Evolutionary conservation across 2,113 vertebrate genomes (phyloP), one percentile per base, ranked within the genome.

Genomic region (Nothoprocta pentlandii): DNA sequence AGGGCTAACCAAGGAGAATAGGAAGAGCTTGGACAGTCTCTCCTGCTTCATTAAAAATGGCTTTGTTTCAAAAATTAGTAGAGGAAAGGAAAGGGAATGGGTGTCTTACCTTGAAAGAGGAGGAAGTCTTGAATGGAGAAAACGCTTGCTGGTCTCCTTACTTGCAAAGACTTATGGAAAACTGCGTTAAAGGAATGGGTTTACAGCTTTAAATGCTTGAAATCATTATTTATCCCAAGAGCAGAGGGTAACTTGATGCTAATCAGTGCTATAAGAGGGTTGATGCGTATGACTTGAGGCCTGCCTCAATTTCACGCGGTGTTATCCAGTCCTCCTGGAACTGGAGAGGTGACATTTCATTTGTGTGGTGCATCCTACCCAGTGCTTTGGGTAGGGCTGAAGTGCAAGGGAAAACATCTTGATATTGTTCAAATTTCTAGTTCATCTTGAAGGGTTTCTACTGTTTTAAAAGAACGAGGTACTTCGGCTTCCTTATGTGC

Each of bases 221-320:
- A 66, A 59, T 80, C 23, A 59, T 1, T 54, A 3, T 41, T 36
- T 62, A 10, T 20, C 42, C 15, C 9, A 44, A 44, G 47, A 58
- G 32, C 6, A 34, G 42, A 74, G 34, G 41, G 34, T 17, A 30
- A 2, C 0, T 20, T 23, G 54, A 8, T 0, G 10, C 8, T 68
- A 1, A 39, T 17, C 26, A 69, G 47, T 49, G 47, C 32, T 21
- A 1, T 30, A 32, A 53, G 36, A 58, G 25, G 0, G 0, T 7
- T 20, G 41, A 5, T 63, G 14, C 16, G 3, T 16, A 25, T 9
- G 67, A 23, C 25, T 10, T 22, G 56, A 63, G 34, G 47, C 25
- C 49, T 69, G 30, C 28, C n/a, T 61, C 1, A 0, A 26, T 51
- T 59, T 51, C 14, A 2, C 12, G 54, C 51, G 10, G 25, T 23